These are phyloP conservation scores for Fragum whitleyi DNA, from an alignment of 2,888 invertebrate genomes.

Conservation along the genomic window DNA sequence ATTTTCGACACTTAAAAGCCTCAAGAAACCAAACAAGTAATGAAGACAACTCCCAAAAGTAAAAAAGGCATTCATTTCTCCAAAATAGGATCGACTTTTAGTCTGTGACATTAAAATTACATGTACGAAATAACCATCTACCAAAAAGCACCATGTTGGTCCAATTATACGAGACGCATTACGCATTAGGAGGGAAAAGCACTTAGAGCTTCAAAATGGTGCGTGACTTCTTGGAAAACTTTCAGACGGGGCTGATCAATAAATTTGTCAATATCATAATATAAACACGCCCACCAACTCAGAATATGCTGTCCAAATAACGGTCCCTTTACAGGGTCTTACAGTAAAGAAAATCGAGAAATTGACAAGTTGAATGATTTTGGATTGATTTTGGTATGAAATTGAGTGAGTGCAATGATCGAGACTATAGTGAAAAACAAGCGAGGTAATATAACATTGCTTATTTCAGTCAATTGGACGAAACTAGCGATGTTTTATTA, in stretches of 20 bases:
- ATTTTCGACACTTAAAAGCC: too few relatives aligned
- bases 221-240: conserved; percentile 2
- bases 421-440: too few relatives aligned
- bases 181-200: neutral
- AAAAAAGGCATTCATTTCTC: neutral
- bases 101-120: conserved; percentile 17
- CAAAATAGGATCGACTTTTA: neutral
- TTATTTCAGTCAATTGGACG: too few relatives aligned
- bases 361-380: too few relatives aligned
- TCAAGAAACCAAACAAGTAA: too few relatives aligned
- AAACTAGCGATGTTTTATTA: too few relatives aligned
- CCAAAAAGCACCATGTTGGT: neutral
- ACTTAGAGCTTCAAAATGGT: neutral
- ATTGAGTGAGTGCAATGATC: too few relatives aligned
- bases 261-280: conserved; percentile 22
- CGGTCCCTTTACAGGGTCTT: too few relatives aligned
- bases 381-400: too few relatives aligned
- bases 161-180: conserved; percentile 2
- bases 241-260: conserved; percentile 16
- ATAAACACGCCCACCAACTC: neutral
- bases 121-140: neutral
- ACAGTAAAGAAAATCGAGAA: too few relatives aligned
- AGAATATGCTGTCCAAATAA: too few relatives aligned
- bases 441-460: too few relatives aligned
- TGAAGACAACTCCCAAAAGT: neutral